phyloP scores from a whole-genome alignment of 2,113 vertebrate genomes.

The Psilopogon haemacephalus region DNA sequence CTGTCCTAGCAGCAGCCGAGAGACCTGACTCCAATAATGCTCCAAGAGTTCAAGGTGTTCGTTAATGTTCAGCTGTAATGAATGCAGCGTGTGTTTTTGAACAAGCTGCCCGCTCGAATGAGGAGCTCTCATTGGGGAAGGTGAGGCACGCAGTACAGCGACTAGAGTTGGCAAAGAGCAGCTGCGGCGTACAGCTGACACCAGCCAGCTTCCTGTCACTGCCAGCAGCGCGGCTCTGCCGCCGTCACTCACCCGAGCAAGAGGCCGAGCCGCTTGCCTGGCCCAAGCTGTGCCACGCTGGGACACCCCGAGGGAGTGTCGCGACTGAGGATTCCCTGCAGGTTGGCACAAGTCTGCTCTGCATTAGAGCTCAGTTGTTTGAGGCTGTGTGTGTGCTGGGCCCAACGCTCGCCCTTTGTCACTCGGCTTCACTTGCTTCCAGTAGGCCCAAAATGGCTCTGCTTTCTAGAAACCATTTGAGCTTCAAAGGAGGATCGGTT shows the following conservation, averaged over 20 bases:
- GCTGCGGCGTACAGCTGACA: neutral
- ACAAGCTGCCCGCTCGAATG: slow-evolving; percentile 28
- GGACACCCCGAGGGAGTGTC: neutral
- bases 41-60: slow-evolving; percentile 53
- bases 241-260: neutral
- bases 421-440: neutral
- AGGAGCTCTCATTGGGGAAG: slow-evolving; percentile 45
- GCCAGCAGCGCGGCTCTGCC: neutral
- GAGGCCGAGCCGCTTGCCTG: neutral
- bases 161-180: slow-evolving; percentile 36
- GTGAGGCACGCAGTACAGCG: slow-evolving; percentile 3
- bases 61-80: slow-evolving; percentile 53
- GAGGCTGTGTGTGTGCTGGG: fast-evolving
- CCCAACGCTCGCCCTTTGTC: neutral
- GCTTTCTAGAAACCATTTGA: neutral
- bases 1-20: slow-evolving; percentile 28
- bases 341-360: neutral
- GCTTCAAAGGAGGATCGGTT: neutral
- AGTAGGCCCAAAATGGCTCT: neutral
- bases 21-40: slow-evolving; percentile 33
- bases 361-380: neutral
- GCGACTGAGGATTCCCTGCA: neutral
- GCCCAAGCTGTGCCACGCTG: fast-evolving
- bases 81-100: slow-evolving; percentile 50
- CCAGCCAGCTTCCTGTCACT: neutral